Percentiles rank a stretch among this genome's conserved stretches.
Conservation (phyloP, 2,888 invertebrate genomes). For the Priocnemis perturbator region DNA sequence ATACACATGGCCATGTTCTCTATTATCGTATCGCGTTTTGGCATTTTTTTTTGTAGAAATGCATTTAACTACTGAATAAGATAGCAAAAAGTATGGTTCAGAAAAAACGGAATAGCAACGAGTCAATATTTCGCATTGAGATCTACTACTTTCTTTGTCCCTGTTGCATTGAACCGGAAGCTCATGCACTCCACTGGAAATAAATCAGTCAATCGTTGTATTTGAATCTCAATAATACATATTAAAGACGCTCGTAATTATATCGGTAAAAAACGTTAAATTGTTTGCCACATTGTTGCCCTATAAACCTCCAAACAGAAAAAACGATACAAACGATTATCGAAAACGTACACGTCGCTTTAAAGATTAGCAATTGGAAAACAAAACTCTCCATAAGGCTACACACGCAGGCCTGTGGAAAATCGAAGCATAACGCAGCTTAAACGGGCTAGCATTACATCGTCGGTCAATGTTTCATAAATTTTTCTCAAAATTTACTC, state of each 20-base stretch:
- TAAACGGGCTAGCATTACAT: conserved; percentile 1
- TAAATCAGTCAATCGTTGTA: conserved; percentile 47
- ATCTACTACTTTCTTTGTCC: conserved; percentile 16
- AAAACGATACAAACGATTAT: conserved; percentile 21
- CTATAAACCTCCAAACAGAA: conserved; percentile 24
- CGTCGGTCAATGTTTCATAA: background rate
- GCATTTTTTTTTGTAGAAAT: conserved; percentile 47
- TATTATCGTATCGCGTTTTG: conserved; percentile 39
- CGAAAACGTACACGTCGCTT: conserved; percentile 16
- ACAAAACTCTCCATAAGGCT: conserved; percentile 8
- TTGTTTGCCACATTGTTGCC: conserved; percentile 19
- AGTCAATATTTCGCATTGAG: background rate
- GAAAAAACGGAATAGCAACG: too few species aligned
- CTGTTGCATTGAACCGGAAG: conserved; percentile 5
- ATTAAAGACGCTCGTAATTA: conserved; percentile 23
- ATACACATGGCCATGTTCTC: conserved; percentile 25
- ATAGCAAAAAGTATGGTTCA: conserved; percentile 1
- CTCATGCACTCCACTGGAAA: conserved; percentile 28
- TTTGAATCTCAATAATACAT: conserved; percentile 34
- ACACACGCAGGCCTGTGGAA: conserved; percentile 16
- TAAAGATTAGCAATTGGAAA: conserved; percentile 23
- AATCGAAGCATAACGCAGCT: conserved; percentile 15
- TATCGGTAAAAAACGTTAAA: conserved; percentile 15
- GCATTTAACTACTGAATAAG: conserved; percentile 29
- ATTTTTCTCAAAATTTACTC: conserved; percentile 1